Percentiles rank a stretch among this genome's conserved stretches.
Evolutionary conservation across 2,113 vertebrate genomes (phyloP).

Genomic region (Hepsetus odoe): DNA sequence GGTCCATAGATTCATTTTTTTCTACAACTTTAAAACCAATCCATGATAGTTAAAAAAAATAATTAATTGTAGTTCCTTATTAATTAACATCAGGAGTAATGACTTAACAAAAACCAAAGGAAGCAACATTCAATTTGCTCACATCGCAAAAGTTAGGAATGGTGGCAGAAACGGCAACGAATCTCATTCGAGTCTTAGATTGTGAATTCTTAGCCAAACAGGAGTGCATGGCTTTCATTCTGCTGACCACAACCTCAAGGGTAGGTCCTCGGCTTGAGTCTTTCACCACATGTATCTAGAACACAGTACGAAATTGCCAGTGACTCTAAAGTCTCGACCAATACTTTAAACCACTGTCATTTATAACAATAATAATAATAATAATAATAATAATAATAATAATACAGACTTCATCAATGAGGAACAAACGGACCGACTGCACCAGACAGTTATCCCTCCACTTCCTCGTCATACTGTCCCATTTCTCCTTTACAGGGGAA

Average conservation of each 20-base stretch:
- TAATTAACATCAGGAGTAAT: no score
- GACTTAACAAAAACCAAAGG: no score
- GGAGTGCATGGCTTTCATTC: slow-evolving; percentile 92
- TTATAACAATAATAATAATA: neutral
- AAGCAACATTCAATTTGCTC: slow-evolving; percentile 30
- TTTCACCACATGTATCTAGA: slow-evolving; percentile 91
- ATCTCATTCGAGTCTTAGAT: slow-evolving; percentile 78
- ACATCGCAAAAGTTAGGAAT: slow-evolving; percentile 94
- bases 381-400: neutral
- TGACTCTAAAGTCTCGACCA: neutral
- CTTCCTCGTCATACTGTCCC: slow-evolving; percentile 98
- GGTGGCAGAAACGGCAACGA: slow-evolving; percentile 95
- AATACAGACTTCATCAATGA: slow-evolving; percentile 90
- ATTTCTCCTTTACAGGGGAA: slow-evolving; percentile 86
- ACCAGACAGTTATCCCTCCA: slow-evolving; percentile 93
- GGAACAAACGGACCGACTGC: slow-evolving; percentile 89
- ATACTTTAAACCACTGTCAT: neutral
- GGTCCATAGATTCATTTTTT: no score
- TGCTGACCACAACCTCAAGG: slow-evolving; percentile 94
- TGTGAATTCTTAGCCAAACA: slow-evolving; percentile 66
- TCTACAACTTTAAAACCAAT: no score
- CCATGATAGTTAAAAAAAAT: no score
- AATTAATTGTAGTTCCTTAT: no score
- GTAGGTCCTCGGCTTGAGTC: slow-evolving; percentile 92
- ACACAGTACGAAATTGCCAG: neutral